Conservation (phyloP, 2,113 vertebrate species). For the Pantherophis guttatus region DNA sequence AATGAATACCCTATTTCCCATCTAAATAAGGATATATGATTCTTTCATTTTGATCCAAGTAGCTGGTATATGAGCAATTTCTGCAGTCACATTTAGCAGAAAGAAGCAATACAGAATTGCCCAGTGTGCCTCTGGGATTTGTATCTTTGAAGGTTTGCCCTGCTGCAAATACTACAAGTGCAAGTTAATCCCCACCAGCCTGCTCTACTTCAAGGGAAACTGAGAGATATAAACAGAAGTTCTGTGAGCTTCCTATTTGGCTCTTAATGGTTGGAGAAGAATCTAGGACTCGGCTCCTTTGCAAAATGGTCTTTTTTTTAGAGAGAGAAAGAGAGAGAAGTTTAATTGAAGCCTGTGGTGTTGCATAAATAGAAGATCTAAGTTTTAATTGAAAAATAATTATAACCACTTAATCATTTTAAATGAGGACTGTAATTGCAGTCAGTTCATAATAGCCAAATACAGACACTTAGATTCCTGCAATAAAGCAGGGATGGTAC, state of each 20-base stretch:
- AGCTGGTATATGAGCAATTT: not conserved
- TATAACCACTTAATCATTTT: slow-evolving; percentile 99
- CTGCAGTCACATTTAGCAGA: not conserved
- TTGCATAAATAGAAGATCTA: slow-evolving; percentile 90
- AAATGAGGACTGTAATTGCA: slow-evolving; percentile 97
- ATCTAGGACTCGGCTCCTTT: slow-evolving; percentile 58
- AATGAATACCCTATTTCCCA: not conserved
- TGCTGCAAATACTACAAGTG: not conserved
- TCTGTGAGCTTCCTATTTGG: slow-evolving; percentile 38
- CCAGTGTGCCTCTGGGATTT: not conserved
- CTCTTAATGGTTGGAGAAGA: slow-evolving; percentile 44
- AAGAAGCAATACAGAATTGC: not conserved
- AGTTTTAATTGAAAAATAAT: slow-evolving; percentile 99
- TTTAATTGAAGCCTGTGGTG: slow-evolving; percentile 79
- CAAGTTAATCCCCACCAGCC: slow-evolving; percentile 35
- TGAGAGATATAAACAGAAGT: slow-evolving; percentile 46
- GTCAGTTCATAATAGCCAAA: slow-evolving; percentile 90
- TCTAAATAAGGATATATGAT: not conserved
- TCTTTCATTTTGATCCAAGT: not conserved
- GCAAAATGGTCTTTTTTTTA: slow-evolving; percentile 55
- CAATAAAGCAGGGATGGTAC: slow-evolving; percentile 98
- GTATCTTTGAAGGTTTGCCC: not conserved
- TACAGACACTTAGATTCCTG: slow-evolving; percentile 85
- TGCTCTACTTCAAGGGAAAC: slow-evolving; percentile 11
- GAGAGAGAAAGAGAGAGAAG: slow-evolving; percentile 46